These are phyloP conservation scores for Rhinopomastus cyanomelas DNA, from an alignment of 2,113 vertebrate genomes.

Conservation along the genomic window DNA sequence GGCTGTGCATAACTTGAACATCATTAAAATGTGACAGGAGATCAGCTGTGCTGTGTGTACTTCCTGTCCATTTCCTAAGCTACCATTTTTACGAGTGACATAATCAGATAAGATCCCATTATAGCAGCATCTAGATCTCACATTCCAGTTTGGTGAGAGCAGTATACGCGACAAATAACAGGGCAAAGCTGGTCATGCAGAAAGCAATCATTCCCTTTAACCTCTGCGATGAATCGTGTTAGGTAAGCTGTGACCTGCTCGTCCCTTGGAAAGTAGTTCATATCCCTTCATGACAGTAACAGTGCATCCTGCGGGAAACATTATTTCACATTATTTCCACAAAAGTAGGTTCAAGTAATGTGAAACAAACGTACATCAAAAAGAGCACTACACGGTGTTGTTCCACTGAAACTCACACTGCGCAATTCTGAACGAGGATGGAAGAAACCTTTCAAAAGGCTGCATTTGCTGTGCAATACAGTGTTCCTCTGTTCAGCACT, in stretches of 20 bases:
- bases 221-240: neutral
- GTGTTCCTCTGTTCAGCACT: neutral
- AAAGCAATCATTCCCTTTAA: slow-evolving; percentile 28
- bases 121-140: neutral
- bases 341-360: neutral
- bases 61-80: neutral
- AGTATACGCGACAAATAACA: neutral
- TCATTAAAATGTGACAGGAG: neutral
- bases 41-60: neutral
- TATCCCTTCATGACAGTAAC: neutral
- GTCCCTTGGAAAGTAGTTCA: slow-evolving; percentile 1
- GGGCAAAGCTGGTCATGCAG: slow-evolving; percentile 3
- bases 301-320: slow-evolving; percentile 1
- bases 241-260: neutral
- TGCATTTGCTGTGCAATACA: neutral
- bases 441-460: neutral
- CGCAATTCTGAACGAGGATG: neutral
- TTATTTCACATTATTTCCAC: neutral
- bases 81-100: neutral
- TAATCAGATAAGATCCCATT: slow-evolving; percentile 32
- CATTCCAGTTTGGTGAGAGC: slow-evolving; percentile 25
- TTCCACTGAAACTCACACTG: neutral
- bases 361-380: slow-evolving; percentile 4
- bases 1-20: neutral
- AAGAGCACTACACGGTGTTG: neutral